Evolutionary conservation across 2,888 invertebrate species (phyloP).

Genomic region (Eucera pruinosa): DNA sequence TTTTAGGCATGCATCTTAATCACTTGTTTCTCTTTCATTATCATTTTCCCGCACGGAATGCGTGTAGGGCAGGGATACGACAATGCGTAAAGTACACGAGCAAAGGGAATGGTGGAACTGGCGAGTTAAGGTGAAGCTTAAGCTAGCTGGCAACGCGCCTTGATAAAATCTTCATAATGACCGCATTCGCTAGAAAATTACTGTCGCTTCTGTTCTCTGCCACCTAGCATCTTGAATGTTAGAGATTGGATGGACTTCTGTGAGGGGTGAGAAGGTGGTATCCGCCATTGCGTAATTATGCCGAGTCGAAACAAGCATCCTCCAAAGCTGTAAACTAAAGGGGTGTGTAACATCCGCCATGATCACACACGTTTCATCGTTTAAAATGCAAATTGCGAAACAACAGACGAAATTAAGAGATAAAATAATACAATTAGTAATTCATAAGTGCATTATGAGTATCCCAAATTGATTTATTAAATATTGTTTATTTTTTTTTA

Average conservation of each 20-base stretch:
- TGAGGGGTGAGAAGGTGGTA: slow-evolving; percentile 46
- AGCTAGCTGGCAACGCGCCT: slow-evolving; percentile 74
- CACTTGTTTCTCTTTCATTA: slow-evolving; percentile 51
- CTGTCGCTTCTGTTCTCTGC: slow-evolving; percentile 73
- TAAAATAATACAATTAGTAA: no score
- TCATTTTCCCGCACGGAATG: slow-evolving; percentile 37
- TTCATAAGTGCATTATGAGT: no score
- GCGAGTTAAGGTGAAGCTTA: slow-evolving; percentile 72
- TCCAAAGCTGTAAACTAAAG: slow-evolving; percentile 46
- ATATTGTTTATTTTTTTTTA: no score
- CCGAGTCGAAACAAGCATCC: slow-evolving; percentile 73
- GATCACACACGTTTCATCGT: no score
- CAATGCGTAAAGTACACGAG: slow-evolving; percentile 57
- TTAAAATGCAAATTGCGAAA: no score
- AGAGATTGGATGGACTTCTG: slow-evolving; percentile 25
- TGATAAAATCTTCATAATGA: slow-evolving; percentile 81
- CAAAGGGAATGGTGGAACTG: slow-evolving; percentile 67
- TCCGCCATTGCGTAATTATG: slow-evolving; percentile 77
- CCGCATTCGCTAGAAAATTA: slow-evolving; percentile 77
- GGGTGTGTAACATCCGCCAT: not conserved
- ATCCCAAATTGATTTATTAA: no score
- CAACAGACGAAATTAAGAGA: no score
- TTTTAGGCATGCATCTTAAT: slow-evolving; percentile 20
- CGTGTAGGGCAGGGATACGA: slow-evolving; percentile 25
- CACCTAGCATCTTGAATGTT: slow-evolving; percentile 64